Evolutionary conservation across 1,140 invertebrate genomes (phyloP), one percentile per base, ranked within the genome.

Genomic region (Leptinotarsa defecta): DNA sequence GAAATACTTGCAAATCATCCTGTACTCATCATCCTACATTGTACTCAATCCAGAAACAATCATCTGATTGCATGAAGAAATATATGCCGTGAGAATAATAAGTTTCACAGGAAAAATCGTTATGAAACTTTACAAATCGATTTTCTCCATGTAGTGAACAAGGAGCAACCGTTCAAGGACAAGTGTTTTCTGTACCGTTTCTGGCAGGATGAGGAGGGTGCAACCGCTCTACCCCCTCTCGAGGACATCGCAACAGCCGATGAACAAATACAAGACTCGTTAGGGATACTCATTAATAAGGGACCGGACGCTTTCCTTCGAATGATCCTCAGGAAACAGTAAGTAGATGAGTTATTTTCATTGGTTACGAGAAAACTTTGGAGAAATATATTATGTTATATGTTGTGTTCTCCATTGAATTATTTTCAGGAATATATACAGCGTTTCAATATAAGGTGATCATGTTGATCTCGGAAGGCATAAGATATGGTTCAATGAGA

Each of bases 101-200:
- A 34, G 27, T 34, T 8, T 34, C 27, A 34, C 5, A 8, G 27
- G 8, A 34, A 34, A 34, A 34, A 6, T 34, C 27, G 6, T 34
- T 34, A 34, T 0, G 3, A 24, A 13, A 11, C 52, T n/a, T 17
- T 4, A 17, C 52, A 57, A 57, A 57, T 57, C 17, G 24, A 20
- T 57, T 71, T 49, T 34, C 49, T 71, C 20, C 49, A 83, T 84
- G 43, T 81, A 92, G 93, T 94, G n/a, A 91, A 91, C 73, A 90
- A 91, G 76, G 93, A 95, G 82, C 92, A 94, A 81, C 91, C 92
- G 22, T 96, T 96, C 85, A 91, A 93, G 83, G 94, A 96, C 87
- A 94, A 94, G 86, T 93, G 93, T 85, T 89, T 94, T 77, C 91
- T 95, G 78, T 95, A 95, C 86, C 90, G 93, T 62, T 95, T 95